Percentiles rank a stretch among this genome's conserved stretches.
Evolutionary conservation across 2,113 vertebrate genomes (phyloP).

Genomic region (Phyllopteryx taeniolatus): DNA sequence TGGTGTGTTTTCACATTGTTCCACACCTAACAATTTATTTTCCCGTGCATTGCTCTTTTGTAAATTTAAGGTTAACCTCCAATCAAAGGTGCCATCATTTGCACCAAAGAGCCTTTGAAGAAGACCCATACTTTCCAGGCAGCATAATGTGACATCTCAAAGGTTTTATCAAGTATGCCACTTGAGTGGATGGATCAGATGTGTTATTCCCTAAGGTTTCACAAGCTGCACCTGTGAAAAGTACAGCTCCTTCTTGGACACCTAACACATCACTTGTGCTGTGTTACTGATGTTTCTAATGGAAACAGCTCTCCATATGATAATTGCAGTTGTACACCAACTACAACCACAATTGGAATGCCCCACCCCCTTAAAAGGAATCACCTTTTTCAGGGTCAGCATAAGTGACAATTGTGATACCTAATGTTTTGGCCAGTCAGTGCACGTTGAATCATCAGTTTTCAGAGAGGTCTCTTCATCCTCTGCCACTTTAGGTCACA

Average conservation of each 20-base stretch:
- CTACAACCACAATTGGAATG: background rate
- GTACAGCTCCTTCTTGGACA: background rate
- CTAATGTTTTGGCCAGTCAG: background rate
- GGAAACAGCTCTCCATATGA: background rate
- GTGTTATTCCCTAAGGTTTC: slow-evolving; percentile 3
- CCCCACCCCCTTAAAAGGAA: no score
- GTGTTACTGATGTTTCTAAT: background rate
- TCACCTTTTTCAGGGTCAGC: no score
- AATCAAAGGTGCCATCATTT: background rate
- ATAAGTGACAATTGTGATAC: background rate
- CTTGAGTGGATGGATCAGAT: background rate
- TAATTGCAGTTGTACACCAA: background rate
- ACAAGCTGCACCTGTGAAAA: slow-evolving; percentile 2
- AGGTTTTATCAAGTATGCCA: background rate
- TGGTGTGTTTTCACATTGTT: background rate
- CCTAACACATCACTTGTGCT: background rate
- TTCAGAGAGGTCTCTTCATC: slow-evolving; percentile 16
- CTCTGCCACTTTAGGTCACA: slow-evolving; percentile 53
- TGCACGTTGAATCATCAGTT: background rate
- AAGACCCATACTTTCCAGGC: background rate
- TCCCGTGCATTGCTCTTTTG: background rate
- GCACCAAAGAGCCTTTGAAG: background rate
- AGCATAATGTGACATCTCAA: background rate
- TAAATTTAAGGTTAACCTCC: background rate
- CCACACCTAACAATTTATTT: background rate